phyloP scores from a whole-genome alignment of 2,888 invertebrate genomes.

The Acrobasis consociella region DNA sequence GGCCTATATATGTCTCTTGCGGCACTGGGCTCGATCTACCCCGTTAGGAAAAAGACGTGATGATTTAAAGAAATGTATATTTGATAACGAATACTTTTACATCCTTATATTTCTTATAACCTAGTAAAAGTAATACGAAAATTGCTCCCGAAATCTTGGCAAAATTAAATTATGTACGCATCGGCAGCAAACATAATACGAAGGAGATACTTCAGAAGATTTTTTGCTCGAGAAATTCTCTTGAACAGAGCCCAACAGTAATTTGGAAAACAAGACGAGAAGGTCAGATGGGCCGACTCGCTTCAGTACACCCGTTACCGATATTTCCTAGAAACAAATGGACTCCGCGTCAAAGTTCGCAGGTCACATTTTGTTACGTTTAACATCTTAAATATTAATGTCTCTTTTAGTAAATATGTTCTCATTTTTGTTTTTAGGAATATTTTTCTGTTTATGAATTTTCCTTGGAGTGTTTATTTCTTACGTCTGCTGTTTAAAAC shows the following conservation, averaged over 20 bases:
- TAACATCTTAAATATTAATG: constrained; percentile 4
- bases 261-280: constrained; percentile 48
- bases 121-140: constrained; percentile 7
- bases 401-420: not conserved
- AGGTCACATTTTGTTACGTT: constrained; percentile 12
- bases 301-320: constrained; percentile 28
- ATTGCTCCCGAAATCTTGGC: constrained; percentile 23
- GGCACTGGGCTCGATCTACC: too few relatives aligned
- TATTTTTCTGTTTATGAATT: not conserved
- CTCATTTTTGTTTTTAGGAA: not conserved
- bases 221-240: constrained; percentile 51
- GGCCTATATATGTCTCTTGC: too few relatives aligned
- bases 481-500: too few relatives aligned
- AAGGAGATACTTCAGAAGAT: constrained; percentile 45
- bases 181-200: constrained; percentile 42
- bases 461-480: too few relatives aligned
- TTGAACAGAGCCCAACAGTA: constrained; percentile 45
- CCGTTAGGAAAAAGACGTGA: too few relatives aligned
- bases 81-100: not conserved
- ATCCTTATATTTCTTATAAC: not conserved
- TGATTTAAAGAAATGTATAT: too few relatives aligned
- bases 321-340: constrained; percentile 29
- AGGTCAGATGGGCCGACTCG: constrained; percentile 28
- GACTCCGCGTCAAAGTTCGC: constrained; percentile 14
- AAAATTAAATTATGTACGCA: constrained; percentile 42